Evolutionary conservation across 1,140 invertebrate species (phyloP).

Genomic region (Alviniconcha marisindica): DNA sequence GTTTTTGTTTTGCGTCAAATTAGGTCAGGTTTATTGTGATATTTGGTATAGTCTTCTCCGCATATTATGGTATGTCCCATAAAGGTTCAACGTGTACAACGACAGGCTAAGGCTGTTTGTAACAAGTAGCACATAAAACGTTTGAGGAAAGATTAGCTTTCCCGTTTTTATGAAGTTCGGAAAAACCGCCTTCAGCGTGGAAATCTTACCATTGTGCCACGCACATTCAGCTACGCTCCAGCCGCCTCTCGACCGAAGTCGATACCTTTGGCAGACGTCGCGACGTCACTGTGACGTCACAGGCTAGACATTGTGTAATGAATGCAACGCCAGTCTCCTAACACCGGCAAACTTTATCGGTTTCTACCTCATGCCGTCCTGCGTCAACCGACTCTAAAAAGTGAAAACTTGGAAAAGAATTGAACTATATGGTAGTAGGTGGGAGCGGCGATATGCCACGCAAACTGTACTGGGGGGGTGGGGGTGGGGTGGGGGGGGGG

Average conservation of each 20-base stretch:
- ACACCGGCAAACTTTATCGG: conserved; percentile 34
- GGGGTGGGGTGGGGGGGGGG: background rate
- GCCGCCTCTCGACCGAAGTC: conserved; percentile 29
- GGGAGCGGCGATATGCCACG: background rate
- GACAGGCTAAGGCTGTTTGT: too few relatives aligned
- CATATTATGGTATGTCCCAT: too few relatives aligned
- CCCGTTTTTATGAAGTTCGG: background rate
- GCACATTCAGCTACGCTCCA: background rate
- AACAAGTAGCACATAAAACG: background rate
- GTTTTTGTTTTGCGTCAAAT: too few relatives aligned
- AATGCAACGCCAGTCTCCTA: conserved; percentile 11
- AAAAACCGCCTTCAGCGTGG: background rate
- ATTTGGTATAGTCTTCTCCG: too few relatives aligned
- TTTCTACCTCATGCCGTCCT: background rate
- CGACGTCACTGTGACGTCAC: conserved; percentile 58
- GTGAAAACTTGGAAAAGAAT: background rate
- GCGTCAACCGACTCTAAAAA: background rate
- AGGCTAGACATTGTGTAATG: conserved; percentile 50
- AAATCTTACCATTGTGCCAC: background rate
- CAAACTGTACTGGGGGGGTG: background rate
- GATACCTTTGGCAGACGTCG: conserved; percentile 51
- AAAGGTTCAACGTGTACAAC: too few relatives aligned
- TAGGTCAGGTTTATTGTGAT: too few relatives aligned
- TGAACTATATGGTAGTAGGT: background rate
- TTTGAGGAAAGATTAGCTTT: background rate